A percentile compares a stretch with the other conserved stretches of the same genome.
These are phyloP conservation scores for Andrena flavipes DNA, from an alignment of 2,888 invertebrate species.

Conservation along the genomic window DNA sequence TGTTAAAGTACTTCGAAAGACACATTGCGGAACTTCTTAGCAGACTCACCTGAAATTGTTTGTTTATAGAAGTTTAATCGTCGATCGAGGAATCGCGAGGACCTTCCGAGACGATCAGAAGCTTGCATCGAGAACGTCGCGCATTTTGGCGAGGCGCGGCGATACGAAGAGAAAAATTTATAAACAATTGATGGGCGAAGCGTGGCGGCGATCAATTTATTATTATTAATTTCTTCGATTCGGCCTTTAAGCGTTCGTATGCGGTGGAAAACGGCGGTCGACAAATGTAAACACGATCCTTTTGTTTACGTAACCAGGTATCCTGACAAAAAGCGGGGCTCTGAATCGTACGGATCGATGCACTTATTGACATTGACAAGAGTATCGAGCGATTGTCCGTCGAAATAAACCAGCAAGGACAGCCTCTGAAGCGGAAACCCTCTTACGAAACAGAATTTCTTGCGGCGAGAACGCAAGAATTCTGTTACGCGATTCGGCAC, in stretches of 20 bases:
- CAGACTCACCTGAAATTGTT: too few relatives aligned
- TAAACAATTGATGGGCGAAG: too few relatives aligned
- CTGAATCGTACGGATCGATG: constrained; percentile 4
- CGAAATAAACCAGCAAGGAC: constrained; percentile 52
- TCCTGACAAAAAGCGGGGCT: neutral
- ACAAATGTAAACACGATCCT: neutral
- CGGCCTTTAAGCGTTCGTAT: too few relatives aligned
- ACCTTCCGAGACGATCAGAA: too few relatives aligned
- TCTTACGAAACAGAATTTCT: constrained; percentile 60
- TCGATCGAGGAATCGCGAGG: too few relatives aligned
- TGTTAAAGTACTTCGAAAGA: neutral
- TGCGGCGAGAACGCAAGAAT: constrained; percentile 31
- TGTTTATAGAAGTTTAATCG: too few relatives aligned
- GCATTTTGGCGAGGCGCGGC: too few relatives aligned
- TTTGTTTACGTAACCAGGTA: neutral
- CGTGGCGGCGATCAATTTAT: too few relatives aligned
- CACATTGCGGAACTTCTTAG: too few relatives aligned
- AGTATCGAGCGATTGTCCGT: constrained; percentile 12
- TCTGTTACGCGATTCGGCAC: constrained; percentile 41
- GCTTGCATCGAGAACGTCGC: too few relatives aligned
- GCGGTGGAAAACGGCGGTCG: neutral
- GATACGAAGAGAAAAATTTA: too few relatives aligned
- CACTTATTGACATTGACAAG: constrained; percentile 20
- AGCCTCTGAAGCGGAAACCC: constrained; percentile 40
- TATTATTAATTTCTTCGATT: too few relatives aligned